These are phyloP conservation scores for Bothrops jararaca DNA, from an alignment of 2,113 vertebrate genomes.

Conservation along the genomic window DNA sequence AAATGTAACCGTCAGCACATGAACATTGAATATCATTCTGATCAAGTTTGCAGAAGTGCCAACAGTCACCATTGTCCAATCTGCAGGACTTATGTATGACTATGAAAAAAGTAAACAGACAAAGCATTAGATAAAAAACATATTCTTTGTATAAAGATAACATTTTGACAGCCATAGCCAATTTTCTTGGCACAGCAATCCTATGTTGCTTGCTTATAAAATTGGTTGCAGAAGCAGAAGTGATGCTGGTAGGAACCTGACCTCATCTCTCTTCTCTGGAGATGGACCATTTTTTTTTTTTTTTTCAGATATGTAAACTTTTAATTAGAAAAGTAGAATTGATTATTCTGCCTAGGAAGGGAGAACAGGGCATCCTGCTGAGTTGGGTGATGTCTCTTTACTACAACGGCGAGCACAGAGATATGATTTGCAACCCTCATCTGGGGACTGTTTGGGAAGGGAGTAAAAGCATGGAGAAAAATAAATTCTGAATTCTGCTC, in stretches of 20 bases:
- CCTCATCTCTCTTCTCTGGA: neutral
- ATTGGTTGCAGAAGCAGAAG: neutral
- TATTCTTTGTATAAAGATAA: neutral
- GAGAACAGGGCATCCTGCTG: neutral
- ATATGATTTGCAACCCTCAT: neutral
- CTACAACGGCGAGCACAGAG: neutral
- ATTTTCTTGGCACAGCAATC: neutral
- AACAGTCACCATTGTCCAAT: conserved; percentile 83
- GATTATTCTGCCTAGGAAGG: neutral
- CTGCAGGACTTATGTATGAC: conserved; percentile 80
- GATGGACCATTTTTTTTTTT: neutral
- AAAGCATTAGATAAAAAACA: conserved; percentile 19
- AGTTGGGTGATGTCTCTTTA: neutral
- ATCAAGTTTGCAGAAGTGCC: conserved; percentile 81
- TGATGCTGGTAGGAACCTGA: neutral
- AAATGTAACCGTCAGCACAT: conserved; percentile 81
- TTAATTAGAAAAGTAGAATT: conserved; percentile 20
- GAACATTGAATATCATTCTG: conserved; percentile 69
- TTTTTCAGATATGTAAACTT: neutral
- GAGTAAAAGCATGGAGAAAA: neutral
- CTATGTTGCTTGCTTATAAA: neutral
- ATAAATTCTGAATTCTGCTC: neutral
- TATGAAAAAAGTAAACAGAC: conserved; percentile 46
- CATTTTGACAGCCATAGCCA: accelerated
- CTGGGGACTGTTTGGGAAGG: no score